Evolutionary conservation across 23 tunicate genomes (phyloP), one percentile per base, ranked within the genome.

Genomic region (Aplidium turbinatum): DNA sequence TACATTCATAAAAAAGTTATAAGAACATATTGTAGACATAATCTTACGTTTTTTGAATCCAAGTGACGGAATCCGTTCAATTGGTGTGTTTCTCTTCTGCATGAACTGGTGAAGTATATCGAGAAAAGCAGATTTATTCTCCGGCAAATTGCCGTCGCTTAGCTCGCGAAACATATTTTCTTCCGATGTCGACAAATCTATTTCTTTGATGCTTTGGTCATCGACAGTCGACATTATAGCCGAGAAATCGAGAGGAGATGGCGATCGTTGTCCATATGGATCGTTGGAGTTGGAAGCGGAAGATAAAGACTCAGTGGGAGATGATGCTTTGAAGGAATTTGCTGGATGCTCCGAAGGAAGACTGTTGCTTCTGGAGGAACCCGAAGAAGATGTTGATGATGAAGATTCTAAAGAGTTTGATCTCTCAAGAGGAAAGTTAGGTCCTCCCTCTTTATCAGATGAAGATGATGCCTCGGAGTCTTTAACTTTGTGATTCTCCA

Each of bases 31-130:
- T n/a, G n/a, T n/a, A n/a, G n/a, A n/a, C n/a, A n/a, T 63, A 26
- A 25, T 77, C 91, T 85, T 56, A 85, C 91, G 82, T 85, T 69
- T 76, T 58, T 85, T 85, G 38, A 85, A 85, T 48, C 91, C 91
- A 34, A 85, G 78, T 26, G 78, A 69, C 6, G 91, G 91, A 42
- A 85, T 77, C 11, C 80, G 48, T 18, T 73, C 78, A 28, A 85
- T 85, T 55, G 82, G 82, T 0, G 83, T 85, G 42, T 65, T 73
- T 30, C 83, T 34, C 52, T 72, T 69, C 27, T 75, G 53, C 91
- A 85, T 85, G 50, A 85, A 85, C 68, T 85, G 72, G 74, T 76
- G 35, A 18, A 85, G 68, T 18, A 67, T 47, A 16, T 85, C 80
- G 72, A 77, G 79, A 63, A 85, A 85, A 0, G 50, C 78, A 33